phyloP scores from a whole-genome alignment of 2,113 vertebrate species.

The Catharus fuscescens region DNA sequence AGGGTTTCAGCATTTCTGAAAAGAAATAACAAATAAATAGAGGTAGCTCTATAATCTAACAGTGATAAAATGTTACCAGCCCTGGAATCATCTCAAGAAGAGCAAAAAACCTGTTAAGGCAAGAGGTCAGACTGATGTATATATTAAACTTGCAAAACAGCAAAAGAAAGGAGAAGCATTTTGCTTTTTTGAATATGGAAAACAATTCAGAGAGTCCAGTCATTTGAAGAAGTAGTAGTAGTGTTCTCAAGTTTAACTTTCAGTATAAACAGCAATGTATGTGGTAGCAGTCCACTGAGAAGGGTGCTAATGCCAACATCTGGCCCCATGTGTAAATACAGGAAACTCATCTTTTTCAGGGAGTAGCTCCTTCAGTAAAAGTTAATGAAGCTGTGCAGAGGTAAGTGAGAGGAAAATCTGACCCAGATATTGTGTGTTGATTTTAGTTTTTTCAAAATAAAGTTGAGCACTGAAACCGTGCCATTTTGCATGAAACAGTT shows the following conservation, averaged over 20 bases:
- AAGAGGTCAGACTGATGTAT: neutral
- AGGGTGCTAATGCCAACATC: neutral
- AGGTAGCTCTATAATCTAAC: neutral
- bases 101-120: neutral
- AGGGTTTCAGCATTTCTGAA: neutral
- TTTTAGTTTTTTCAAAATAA: neutral
- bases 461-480: neutral
- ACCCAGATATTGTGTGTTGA: neutral
- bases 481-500: neutral
- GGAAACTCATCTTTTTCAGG: neutral
- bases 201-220: neutral
- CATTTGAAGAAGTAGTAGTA: neutral
- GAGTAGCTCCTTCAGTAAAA: neutral
- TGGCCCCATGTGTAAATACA: neutral
- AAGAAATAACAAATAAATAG: neutral
- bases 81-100: neutral
- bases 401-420: conserved; percentile 7
- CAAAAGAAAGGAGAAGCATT: neutral
- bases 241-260: neutral
- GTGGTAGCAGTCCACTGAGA: neutral
- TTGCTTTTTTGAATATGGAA: neutral
- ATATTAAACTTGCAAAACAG: neutral
- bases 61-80: neutral
- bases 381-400: conserved; percentile 6
- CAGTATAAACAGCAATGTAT: neutral